phyloP scores from a whole-genome alignment of 2,797 vertebrate genomes.

The Anabas testudineus region DNA sequence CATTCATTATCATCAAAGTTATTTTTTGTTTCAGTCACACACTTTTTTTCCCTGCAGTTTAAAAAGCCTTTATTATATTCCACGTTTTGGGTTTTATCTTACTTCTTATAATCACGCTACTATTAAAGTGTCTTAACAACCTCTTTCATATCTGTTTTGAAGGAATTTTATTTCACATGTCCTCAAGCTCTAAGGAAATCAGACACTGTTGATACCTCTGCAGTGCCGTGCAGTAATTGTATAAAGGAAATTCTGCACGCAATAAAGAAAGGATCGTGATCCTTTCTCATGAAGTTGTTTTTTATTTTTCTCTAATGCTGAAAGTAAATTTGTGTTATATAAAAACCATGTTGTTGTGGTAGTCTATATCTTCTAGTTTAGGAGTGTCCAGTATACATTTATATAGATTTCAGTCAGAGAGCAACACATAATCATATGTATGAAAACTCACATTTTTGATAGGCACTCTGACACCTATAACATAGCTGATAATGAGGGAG shows the following conservation, averaged over 20 bases:
- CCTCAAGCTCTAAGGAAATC: constrained; percentile 2
- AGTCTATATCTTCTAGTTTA: constrained; percentile 23
- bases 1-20: not conserved
- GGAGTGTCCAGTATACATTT: no score
- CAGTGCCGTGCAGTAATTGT: constrained; percentile 23
- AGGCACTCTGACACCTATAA: constrained; percentile 13
- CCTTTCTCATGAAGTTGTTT: constrained; percentile 26
- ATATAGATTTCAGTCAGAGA: no score
- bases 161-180: constrained; percentile 16
- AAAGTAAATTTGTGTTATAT: constrained; percentile 51
- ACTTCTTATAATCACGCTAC: constrained; percentile 18
- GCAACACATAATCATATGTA: not conserved
- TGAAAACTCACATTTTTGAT: not conserved
- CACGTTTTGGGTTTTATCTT: constrained; percentile 27
- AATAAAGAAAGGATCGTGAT: constrained; percentile 22
- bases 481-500: constrained; percentile 4
- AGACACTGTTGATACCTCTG: constrained; percentile 22
- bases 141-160: constrained; percentile 6
- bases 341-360: not conserved
- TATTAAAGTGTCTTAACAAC: constrained; percentile 20
- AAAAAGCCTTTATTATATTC: constrained; percentile 1
- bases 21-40: not conserved
- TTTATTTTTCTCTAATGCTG: constrained; percentile 50
- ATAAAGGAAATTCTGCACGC: constrained; percentile 27
- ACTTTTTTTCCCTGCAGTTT: constrained; percentile 21